phyloP scores from a whole-genome alignment of 1,140 invertebrate genomes.

The Drosophila gunungcola region DNA sequence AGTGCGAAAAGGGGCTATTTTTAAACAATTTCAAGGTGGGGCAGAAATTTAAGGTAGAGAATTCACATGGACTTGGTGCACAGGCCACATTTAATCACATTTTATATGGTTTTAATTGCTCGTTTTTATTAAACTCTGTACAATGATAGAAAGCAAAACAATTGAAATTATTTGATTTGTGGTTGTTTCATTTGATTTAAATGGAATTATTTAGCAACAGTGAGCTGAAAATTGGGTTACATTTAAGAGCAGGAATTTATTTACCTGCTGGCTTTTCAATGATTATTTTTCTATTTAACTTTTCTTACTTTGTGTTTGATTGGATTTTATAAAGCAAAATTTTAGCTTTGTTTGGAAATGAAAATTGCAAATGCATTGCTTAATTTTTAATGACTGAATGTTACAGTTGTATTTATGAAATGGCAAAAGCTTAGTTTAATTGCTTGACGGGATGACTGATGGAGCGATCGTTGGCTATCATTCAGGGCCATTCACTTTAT shows the following conservation, averaged over 20 bases:
- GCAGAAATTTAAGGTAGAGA: not conserved
- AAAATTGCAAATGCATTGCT: slow-evolving; percentile 7
- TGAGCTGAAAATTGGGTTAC: slow-evolving; percentile 9
- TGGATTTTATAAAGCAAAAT: not conserved
- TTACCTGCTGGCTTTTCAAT: not conserved
- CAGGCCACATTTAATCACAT: slow-evolving; percentile 2
- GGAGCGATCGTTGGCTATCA: slow-evolving; percentile 9
- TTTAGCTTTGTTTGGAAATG: not conserved
- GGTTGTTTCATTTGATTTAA: slow-evolving; percentile 26
- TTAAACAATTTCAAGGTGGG: slow-evolving; percentile 15
- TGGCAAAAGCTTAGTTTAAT: slow-evolving; percentile 7
- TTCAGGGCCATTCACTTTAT: slow-evolving; percentile 38
- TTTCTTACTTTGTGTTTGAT: not conserved
- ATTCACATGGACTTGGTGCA: not conserved
- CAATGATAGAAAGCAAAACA: slow-evolving; percentile 8
- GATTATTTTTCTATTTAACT: not conserved
- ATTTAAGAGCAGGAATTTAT: slow-evolving; percentile 1
- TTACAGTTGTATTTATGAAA: slow-evolving; percentile 3
- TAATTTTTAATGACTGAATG: not conserved
- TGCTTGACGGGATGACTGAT: slow-evolving; percentile 16
- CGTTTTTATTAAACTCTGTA: not conserved
- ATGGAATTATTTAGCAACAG: slow-evolving; percentile 17
- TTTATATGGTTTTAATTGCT: slow-evolving; percentile 5
- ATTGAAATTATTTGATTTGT: slow-evolving; percentile 27
- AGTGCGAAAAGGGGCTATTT: slow-evolving; percentile 21